These are phyloP conservation scores for Latheticus oryzae DNA, from an alignment of 2,888 invertebrate genomes.

Conservation along the genomic window DNA sequence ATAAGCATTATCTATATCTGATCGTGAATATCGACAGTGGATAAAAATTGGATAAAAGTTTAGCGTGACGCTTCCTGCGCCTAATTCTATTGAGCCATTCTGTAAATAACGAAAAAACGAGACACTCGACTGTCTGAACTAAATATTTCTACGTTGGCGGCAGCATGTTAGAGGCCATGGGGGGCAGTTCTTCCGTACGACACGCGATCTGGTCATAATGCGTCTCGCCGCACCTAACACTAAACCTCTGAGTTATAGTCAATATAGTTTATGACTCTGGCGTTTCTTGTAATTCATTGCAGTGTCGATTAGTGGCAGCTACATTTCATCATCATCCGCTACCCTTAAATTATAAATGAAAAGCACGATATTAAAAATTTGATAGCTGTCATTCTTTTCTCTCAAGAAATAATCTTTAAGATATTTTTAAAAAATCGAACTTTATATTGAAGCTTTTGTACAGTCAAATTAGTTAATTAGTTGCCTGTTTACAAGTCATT, in stretches of 20 bases:
- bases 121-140: too few species aligned
- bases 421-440: neutral
- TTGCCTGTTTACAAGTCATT: conserved; percentile 58
- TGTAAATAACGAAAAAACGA: too few species aligned
- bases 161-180: conserved; percentile 42
- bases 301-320: conserved; percentile 53
- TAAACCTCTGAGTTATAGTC: conserved; percentile 48
- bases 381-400: conserved; percentile 37
- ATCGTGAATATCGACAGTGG: too few species aligned
- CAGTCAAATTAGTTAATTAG: conserved; percentile 56
- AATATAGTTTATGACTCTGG: conserved; percentile 45
- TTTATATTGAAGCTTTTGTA: conserved; percentile 42
- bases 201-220: conserved; percentile 55
- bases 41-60: too few species aligned
- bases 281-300: conserved; percentile 57
- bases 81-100: too few species aligned
- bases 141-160: too few species aligned
- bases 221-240: conserved; percentile 53
- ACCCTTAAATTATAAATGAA: conserved; percentile 46
- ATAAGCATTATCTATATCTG: too few species aligned
- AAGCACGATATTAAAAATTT: conserved; percentile 31
- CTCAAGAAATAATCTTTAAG: conserved; percentile 1
- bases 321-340: conserved; percentile 47
- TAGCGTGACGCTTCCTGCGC: too few species aligned
- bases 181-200: conserved; percentile 35